Evolutionary conservation across 2,797 vertebrate species (phyloP).

Genomic region (Rhinoraja longicauda): DNA sequence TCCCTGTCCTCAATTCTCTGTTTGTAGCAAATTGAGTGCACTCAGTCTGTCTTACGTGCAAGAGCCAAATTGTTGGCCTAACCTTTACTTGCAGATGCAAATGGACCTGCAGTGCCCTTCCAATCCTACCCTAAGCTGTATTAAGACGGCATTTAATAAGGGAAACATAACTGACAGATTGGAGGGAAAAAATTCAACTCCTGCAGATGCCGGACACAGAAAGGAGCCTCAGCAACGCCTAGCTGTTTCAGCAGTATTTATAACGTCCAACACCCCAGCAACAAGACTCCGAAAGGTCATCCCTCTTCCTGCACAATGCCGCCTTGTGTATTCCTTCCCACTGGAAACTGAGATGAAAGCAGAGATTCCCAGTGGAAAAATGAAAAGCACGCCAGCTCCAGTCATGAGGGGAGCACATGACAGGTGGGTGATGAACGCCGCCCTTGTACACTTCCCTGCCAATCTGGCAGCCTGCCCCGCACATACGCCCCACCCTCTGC

Average conservation of each 20-base stretch:
- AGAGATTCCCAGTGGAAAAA: constrained; percentile 21
- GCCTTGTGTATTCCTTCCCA: not conserved
- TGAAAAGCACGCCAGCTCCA: not conserved
- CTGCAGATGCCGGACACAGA: not conserved
- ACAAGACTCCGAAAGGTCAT: not conserved
- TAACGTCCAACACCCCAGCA: not conserved
- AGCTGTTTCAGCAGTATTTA: not conserved
- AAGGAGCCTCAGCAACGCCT: not conserved
- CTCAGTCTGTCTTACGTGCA: not conserved
- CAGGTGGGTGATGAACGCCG: not conserved
- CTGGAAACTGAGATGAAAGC: not conserved
- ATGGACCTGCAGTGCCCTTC: not conserved
- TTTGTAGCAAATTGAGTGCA: not conserved
- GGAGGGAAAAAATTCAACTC: not conserved
- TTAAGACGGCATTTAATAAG: not conserved
- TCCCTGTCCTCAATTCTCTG: too few relatives aligned
- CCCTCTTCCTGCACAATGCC: not conserved
- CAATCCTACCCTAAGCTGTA: not conserved
- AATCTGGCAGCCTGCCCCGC: not conserved
- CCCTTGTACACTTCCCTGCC: not conserved
- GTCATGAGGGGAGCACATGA: not conserved
- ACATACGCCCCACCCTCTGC: too few relatives aligned
- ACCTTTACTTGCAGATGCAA: not conserved
- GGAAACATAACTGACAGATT: not conserved
- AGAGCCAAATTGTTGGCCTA: not conserved